Percentiles rank a stretch among this genome's conserved stretches.
phyloP scores from a whole-genome alignment of 2,888 invertebrate species.

The Apamea epomidion region DNA sequence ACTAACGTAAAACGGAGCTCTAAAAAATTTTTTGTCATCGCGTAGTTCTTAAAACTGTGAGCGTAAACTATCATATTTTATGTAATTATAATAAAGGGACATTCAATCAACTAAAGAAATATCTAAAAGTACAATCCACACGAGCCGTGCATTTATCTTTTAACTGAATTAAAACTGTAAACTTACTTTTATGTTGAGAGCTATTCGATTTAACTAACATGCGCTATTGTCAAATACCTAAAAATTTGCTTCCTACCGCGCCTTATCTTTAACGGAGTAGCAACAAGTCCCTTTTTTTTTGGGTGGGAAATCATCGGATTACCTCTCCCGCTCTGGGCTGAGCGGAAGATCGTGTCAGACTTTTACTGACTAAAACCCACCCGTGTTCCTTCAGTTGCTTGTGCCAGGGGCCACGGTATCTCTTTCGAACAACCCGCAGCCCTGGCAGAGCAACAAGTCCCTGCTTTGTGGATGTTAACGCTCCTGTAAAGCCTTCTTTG shows the following conservation, averaged over 20 bases:
- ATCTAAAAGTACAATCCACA: neutral
- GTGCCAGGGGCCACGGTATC: too few species aligned
- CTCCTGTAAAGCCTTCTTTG: conserved; percentile 23
- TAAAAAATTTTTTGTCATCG: too few species aligned
- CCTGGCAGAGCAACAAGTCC: conserved; percentile 39
- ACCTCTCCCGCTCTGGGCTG: too few species aligned
- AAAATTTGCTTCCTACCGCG: neutral
- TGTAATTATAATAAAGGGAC: neutral
- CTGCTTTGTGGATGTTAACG: conserved; percentile 18
- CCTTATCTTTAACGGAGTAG: conserved; percentile 5
- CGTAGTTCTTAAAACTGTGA: too few species aligned
- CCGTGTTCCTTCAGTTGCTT: too few species aligned
- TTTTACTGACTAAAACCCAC: too few species aligned
- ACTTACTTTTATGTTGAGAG: neutral
- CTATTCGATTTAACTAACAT: neutral
- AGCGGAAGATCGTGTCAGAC: too few species aligned
- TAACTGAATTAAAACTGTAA: neutral
- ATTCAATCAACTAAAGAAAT: neutral
- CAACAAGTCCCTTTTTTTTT: conserved; percentile 34
- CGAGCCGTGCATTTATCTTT: neutral
- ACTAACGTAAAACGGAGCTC: too few species aligned
- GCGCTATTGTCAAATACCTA: neutral
- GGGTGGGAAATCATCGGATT: too few species aligned
- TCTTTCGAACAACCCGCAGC: too few species aligned
- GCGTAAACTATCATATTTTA: too few species aligned